phyloP scores from a whole-genome alignment of 2,888 invertebrate species.

The Hofmannophila pseudospretella region DNA sequence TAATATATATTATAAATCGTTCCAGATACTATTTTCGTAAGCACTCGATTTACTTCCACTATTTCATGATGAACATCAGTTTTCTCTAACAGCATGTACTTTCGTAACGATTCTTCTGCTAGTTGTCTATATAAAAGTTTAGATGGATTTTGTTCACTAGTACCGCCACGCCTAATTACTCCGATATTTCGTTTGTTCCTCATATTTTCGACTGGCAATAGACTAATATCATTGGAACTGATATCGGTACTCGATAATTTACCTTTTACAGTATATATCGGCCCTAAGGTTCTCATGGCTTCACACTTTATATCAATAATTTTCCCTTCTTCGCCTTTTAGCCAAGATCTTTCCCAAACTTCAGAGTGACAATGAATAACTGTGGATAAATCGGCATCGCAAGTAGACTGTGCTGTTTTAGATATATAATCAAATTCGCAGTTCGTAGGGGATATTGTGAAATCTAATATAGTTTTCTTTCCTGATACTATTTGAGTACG shows the following conservation, averaged over 20 bases:
- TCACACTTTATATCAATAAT: constrained; percentile 5
- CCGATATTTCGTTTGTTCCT: neutral
- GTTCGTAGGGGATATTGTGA: constrained; percentile 6
- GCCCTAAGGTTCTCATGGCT: too few relatives aligned
- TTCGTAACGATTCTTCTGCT: constrained; percentile 35
- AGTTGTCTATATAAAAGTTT: constrained; percentile 27
- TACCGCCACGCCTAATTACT: neutral
- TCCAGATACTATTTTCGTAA: constrained; percentile 36
- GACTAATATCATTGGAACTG: too few relatives aligned
- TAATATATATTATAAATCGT: constrained; percentile 37
- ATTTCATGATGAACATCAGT: constrained; percentile 25
- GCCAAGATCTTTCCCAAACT: constrained; percentile 12
- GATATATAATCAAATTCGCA: neutral
- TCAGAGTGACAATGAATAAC: neutral
- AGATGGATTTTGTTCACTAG: constrained; percentile 20
- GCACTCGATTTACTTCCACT: constrained; percentile 34
- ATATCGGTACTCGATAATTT: too few relatives aligned
- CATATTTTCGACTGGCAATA: neutral
- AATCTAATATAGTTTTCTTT: constrained; percentile 7
- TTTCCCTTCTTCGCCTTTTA: constrained; percentile 2
- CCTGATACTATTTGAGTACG: constrained; percentile 10
- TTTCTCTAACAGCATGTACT: constrained; percentile 25
- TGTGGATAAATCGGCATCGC: neutral
- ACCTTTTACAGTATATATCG: too few relatives aligned
- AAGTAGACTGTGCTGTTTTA: neutral